Percentiles rank a stretch among this genome's conserved stretches.
phyloP scores from a whole-genome alignment of 2,797 vertebrate species.

The Clamator glandarius region DNA sequence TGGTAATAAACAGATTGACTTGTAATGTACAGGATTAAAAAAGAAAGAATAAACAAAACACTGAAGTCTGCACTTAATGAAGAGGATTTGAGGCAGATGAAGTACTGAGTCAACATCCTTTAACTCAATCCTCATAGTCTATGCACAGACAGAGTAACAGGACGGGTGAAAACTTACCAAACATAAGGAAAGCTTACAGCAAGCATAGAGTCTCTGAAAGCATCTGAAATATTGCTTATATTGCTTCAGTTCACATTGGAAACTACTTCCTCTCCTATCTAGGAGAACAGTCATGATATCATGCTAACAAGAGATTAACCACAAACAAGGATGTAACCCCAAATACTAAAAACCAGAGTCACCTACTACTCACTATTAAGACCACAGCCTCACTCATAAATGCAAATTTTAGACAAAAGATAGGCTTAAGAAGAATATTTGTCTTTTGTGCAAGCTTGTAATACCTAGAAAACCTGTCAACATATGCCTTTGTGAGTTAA shows the following conservation, averaged over 20 bases:
- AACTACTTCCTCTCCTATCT: background rate
- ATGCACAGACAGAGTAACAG: background rate
- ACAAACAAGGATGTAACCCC: background rate
- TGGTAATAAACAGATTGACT: background rate
- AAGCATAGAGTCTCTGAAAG: background rate
- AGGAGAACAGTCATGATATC: background rate
- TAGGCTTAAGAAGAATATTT: background rate
- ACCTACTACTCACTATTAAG: background rate
- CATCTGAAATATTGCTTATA: background rate
- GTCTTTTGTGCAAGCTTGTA: background rate
- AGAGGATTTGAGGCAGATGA: background rate
- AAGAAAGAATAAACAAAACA: background rate
- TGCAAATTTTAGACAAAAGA: background rate
- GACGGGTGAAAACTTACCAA: background rate
- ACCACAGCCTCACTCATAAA: background rate
- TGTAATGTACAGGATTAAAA: background rate
- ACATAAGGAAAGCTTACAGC: background rate
- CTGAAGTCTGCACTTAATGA: background rate
- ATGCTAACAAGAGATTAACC: background rate
- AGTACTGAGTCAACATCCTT: background rate
- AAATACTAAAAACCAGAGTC: background rate
- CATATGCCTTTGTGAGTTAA: background rate
- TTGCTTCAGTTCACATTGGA: background rate
- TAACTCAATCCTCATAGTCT: accelerated
- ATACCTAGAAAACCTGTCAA: background rate